Evolutionary conservation across 2,113 vertebrate genomes (phyloP).

Genomic region (Psammodynastes pulverulentus): DNA sequence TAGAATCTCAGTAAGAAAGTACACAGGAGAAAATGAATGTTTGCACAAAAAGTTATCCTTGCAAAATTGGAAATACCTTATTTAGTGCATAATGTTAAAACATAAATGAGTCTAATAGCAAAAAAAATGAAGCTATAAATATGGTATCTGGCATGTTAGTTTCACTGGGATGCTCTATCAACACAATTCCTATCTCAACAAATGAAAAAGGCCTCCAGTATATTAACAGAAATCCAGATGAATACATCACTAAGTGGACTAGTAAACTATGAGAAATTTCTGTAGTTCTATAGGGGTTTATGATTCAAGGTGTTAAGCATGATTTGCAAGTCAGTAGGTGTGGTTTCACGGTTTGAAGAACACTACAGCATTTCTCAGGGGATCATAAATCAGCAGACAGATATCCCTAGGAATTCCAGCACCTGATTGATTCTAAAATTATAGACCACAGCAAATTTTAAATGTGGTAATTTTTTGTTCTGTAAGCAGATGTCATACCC

Average conservation of each 20-base stretch:
- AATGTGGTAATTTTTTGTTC: background rate
- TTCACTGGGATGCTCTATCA: background rate
- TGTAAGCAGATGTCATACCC: background rate
- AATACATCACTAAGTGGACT: background rate
- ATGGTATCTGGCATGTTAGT: background rate
- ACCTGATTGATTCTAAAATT: background rate
- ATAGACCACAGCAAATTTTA: background rate
- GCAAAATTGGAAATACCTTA: background rate
- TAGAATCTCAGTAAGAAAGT: background rate
- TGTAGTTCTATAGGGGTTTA: background rate
- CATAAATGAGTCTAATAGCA: background rate
- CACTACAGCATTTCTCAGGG: background rate
- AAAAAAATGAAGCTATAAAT: background rate
- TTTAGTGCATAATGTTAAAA: background rate
- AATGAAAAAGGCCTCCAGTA: background rate
- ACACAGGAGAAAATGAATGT: background rate
- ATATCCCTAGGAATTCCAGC: background rate
- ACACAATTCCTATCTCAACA: background rate
- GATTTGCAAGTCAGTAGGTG: background rate
- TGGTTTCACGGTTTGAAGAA: background rate
- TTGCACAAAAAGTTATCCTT: background rate
- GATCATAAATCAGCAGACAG: background rate
- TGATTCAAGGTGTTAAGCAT: background rate
- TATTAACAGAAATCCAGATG: background rate
- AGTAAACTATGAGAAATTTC: background rate